These are phyloP conservation scores for Atherix ibis DNA, from an alignment of 2,888 invertebrate species.

Conservation along the genomic window DNA sequence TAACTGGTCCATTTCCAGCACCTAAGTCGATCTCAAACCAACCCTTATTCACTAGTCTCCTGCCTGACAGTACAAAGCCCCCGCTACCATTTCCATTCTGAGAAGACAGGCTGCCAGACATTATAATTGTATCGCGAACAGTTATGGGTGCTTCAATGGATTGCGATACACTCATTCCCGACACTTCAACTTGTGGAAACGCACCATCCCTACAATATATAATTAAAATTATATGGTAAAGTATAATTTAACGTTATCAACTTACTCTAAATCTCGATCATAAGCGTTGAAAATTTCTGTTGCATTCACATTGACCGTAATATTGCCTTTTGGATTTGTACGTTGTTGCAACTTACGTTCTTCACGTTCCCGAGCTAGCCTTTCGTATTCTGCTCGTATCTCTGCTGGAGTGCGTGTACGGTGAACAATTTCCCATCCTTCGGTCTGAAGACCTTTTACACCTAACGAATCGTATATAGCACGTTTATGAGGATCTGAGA, in stretches of 20 bases:
- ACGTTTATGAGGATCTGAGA: slow-evolving; percentile 82
- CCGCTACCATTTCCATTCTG: slow-evolving; percentile 69
- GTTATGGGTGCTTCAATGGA: slow-evolving; percentile 89
- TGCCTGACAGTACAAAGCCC: slow-evolving; percentile 58
- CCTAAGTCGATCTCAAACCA: slow-evolving; percentile 79
- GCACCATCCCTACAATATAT: slow-evolving; percentile 28
- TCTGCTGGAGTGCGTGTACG: slow-evolving; percentile 86
- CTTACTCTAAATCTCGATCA: slow-evolving; percentile 49
- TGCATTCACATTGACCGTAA: slow-evolving; percentile 79
- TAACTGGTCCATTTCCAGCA: slow-evolving; percentile 67
- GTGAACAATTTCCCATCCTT: slow-evolving; percentile 91
- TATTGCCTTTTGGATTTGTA: slow-evolving; percentile 81
- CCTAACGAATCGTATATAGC: slow-evolving; percentile 87
- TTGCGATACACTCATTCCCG: slow-evolving; percentile 83
- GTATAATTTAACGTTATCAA: slow-evolving; percentile 8
- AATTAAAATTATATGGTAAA: slow-evolving; percentile 23
- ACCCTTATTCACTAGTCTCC: slow-evolving; percentile 64
- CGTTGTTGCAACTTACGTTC: slow-evolving; percentile 74
- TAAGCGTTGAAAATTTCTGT: slow-evolving; percentile 82
- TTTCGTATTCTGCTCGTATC: slow-evolving; percentile 92
- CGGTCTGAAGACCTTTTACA: slow-evolving; percentile 79
- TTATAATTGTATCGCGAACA: slow-evolving; percentile 62
- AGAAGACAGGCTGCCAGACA: slow-evolving; percentile 68
- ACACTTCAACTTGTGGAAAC: slow-evolving; percentile 70
- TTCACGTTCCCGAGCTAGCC: slow-evolving; percentile 67